Evolutionary conservation across 2,888 invertebrate genomes (phyloP).

Genomic region (Patella pellucida): DNA sequence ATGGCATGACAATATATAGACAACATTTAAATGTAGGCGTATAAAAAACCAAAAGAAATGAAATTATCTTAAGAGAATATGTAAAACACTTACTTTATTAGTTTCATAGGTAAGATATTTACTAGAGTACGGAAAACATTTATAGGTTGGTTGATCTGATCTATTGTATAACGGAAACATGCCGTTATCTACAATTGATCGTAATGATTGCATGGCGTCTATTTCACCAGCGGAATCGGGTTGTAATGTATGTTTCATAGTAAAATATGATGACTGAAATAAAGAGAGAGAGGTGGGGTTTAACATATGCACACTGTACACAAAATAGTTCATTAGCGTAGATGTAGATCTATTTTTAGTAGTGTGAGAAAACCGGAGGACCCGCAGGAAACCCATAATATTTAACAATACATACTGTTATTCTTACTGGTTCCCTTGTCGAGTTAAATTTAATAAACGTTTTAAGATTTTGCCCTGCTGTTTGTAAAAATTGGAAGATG

Average conservation of each 20-base stretch:
- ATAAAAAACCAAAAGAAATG: too few relatives aligned
- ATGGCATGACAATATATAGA: too few relatives aligned
- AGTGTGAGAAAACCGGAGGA: too few relatives aligned
- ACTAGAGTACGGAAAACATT: slow-evolving; percentile 53
- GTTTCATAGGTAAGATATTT: slow-evolving; percentile 59
- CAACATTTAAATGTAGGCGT: too few relatives aligned
- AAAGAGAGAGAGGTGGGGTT: too few relatives aligned
- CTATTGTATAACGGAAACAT: slow-evolving; percentile 39
- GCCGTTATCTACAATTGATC: slow-evolving; percentile 44
- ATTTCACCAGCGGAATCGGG: slow-evolving; percentile 46
- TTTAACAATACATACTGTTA: slow-evolving; percentile 29
- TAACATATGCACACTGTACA: too few relatives aligned
- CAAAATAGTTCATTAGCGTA: too few relatives aligned
- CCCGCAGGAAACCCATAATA: too few relatives aligned
- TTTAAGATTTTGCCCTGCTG: slow-evolving; percentile 44
- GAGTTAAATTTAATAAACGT: slow-evolving; percentile 46
- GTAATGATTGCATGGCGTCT: slow-evolving; percentile 53
- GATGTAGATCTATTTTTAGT: too few relatives aligned
- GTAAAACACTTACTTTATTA: slow-evolving; percentile 46
- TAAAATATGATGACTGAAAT: slow-evolving; percentile 55
- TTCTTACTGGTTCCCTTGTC: slow-evolving; percentile 27
- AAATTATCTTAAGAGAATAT: neutral
- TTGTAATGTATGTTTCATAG: slow-evolving; percentile 47
- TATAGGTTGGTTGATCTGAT: slow-evolving; percentile 39
- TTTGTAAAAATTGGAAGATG: slow-evolving; percentile 21